A percentile compares a stretch with the other conserved stretches of the same genome.
phyloP scores from a whole-genome alignment of 2,888 invertebrate species.

The Cetonia aurata region DNA sequence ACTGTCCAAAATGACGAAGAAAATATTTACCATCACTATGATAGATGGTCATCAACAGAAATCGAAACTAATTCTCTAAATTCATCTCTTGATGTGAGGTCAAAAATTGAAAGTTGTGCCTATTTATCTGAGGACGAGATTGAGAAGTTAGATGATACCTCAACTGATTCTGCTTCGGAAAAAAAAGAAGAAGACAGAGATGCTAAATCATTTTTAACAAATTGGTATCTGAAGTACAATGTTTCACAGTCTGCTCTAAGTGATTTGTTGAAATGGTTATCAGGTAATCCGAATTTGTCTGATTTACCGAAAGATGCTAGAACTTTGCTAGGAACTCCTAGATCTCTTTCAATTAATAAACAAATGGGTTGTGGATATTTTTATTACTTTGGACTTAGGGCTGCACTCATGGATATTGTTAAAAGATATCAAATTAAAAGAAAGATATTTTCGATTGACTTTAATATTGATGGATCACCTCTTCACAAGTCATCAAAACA shows the following conservation, averaged over 20 bases:
- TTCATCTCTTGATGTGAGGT: too few species aligned
- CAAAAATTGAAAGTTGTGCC: too few species aligned
- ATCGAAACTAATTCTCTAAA: too few species aligned
- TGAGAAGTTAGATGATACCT: too few species aligned
- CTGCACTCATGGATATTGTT: slow-evolving; percentile 2
- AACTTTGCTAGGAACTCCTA: not conserved
- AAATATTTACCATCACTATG: too few species aligned
- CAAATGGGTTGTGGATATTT: slow-evolving; percentile 14
- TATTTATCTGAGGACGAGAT: too few species aligned
- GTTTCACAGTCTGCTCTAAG: slow-evolving; percentile 6
- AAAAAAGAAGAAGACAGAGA: too few species aligned
- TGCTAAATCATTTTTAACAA: not conserved
- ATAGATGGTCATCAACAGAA: too few species aligned
- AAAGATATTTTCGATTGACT: slow-evolving; percentile 13
- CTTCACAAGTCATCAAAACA: slow-evolving; percentile 46
- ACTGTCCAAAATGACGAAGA: too few species aligned
- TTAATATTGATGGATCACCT: slow-evolving; percentile 51
- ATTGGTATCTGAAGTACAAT: not conserved
- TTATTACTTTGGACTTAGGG: slow-evolving; percentile 5
- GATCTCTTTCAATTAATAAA: not conserved
- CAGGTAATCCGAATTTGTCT: slow-evolving; percentile 4
- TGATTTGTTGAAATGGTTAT: slow-evolving; percentile 9
- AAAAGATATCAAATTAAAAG: not conserved
- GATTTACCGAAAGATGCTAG: not conserved
- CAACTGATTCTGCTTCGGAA: too few species aligned